phyloP scores from a whole-genome alignment of 2,113 vertebrate genomes.

The Calonectris borealis region DNA sequence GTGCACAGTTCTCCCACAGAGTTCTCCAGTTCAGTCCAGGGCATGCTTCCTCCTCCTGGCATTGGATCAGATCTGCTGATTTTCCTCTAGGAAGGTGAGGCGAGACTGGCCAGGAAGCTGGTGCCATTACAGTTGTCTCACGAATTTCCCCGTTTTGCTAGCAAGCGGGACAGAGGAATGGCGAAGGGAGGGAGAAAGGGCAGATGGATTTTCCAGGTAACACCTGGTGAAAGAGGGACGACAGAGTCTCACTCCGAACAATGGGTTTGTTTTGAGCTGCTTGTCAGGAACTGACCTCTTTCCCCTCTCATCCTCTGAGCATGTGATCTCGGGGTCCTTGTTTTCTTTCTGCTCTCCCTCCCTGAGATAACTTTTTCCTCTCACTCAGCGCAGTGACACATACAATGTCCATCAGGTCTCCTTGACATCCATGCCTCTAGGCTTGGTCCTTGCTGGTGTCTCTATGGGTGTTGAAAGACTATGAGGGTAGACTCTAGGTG shows the following conservation, averaged over 20 bases:
- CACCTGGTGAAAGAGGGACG: not conserved
- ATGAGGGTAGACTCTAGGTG: not conserved
- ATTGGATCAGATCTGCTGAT: not conserved
- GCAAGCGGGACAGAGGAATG: not conserved
- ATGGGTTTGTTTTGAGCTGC: not conserved
- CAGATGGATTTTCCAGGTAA: constrained; percentile 21
- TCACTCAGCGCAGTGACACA: not conserved
- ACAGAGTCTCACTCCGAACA: not conserved
- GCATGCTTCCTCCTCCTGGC: not conserved
- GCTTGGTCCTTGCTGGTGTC: not conserved
- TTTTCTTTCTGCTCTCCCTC: not conserved
- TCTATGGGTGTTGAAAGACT: not conserved
- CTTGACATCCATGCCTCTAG: not conserved
- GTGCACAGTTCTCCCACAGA: not conserved
- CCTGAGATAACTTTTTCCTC: not conserved
- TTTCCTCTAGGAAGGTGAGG: not conserved
- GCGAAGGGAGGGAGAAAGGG: not conserved
- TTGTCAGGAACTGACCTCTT: constrained; percentile 20
- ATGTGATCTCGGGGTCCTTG: not conserved
- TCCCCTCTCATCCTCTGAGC: constrained; percentile 12
- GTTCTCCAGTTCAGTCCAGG: not conserved
- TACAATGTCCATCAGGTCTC: not conserved
- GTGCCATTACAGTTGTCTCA: not conserved
- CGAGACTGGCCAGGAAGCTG: not conserved
- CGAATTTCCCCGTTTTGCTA: not conserved